Evolutionary conservation across 2,797 vertebrate genomes (phyloP).

Genomic region (Discoglossus pictus): DNA sequence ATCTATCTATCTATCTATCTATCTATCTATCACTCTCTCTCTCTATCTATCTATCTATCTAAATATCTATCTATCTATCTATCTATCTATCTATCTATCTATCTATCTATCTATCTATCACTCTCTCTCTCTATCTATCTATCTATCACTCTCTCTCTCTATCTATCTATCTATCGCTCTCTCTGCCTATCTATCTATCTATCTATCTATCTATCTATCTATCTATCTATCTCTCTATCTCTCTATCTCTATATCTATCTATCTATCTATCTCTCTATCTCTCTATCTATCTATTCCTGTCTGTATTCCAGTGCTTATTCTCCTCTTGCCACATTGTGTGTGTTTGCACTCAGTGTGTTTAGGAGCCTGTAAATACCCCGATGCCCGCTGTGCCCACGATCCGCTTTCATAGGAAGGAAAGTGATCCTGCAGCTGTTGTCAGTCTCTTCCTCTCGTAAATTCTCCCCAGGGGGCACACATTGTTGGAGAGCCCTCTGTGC

Average conservation of each 20-base stretch:
- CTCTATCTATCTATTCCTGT: constrained; percentile 3
- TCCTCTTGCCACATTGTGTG: neutral
- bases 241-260: constrained; percentile 1
- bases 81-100: too few species aligned
- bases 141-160: too few species aligned
- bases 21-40: too few species aligned
- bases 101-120: too few species aligned
- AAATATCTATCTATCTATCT: too few species aligned
- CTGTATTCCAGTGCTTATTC: neutral
- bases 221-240: neutral
- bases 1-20: too few species aligned
- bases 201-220: too few species aligned
- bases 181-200: too few species aligned
- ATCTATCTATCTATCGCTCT: too few species aligned
- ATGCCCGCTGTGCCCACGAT: neutral
- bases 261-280: constrained; percentile 3
- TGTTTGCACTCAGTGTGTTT: constrained; percentile 21
- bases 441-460: neutral
- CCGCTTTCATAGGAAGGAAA: neutral
- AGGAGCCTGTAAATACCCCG: constrained; percentile 10
- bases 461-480: neutral
- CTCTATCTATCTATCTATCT: too few species aligned
- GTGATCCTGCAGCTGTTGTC: neutral
- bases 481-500: neutral
- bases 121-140: too few species aligned